Conservation (phyloP, 2,113 vertebrate species). For the Sturnus vulgaris region DNA sequence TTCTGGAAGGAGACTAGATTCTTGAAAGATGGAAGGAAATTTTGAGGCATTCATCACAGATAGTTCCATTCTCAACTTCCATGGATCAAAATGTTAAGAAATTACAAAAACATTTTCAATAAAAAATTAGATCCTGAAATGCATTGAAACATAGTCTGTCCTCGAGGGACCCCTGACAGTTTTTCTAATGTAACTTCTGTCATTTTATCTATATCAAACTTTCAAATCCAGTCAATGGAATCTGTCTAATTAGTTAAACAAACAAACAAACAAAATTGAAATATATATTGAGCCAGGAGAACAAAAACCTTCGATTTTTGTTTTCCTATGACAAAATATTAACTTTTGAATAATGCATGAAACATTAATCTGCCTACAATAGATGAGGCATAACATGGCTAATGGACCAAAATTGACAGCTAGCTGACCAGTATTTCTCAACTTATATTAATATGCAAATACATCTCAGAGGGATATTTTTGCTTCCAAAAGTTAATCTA, state of each 20-base stretch:
- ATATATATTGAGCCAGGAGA: not conserved
- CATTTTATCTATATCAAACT: not conserved
- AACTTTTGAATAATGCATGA: not conserved
- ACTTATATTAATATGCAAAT: not conserved
- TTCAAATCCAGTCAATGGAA: not conserved
- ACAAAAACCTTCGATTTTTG: not conserved
- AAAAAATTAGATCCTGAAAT: not conserved
- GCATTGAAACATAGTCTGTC: accelerated
- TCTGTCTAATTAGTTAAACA: not conserved
- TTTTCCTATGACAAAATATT: not conserved
- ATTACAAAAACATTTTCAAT: not conserved
- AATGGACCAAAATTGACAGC: constrained; percentile 5
- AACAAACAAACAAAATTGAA: too few relatives aligned
- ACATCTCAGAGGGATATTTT: not conserved
- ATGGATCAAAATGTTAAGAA: not conserved
- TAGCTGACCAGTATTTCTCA: not conserved
- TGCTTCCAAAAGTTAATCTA: not conserved
- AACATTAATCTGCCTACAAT: not conserved
- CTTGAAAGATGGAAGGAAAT: not conserved
- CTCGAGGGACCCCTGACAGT: not conserved
- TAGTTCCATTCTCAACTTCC: not conserved
- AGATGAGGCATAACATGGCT: not conserved
- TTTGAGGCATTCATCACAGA: not conserved
- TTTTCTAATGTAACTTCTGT: not conserved
- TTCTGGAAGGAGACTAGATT: not conserved